Evolutionary conservation across 2,113 vertebrate genomes (phyloP), one percentile per base, ranked within the genome.

Genomic region (Aptenodytes forsteri): DNA sequence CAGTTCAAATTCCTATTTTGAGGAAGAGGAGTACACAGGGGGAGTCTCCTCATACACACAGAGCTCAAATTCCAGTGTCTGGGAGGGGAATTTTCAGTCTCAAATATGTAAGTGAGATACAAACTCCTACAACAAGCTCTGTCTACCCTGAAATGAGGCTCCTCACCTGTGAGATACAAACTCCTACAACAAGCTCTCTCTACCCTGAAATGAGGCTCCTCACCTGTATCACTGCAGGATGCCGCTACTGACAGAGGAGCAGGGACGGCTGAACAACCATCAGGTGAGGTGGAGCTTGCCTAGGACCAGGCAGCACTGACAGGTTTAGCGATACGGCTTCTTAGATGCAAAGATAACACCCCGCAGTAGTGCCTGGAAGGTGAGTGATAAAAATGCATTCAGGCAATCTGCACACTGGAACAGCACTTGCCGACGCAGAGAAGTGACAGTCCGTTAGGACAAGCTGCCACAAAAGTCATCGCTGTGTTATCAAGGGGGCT

Each of bases 231-330:
- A 7, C 55, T 9, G 20, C 47, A 55, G 62, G 62, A 14, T 16
- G 54, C 13, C 4, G 7, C 23, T 2, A 9, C 18, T 0, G 7
- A 40, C 1, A 7, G 26, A n/a, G 46, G 22, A 22, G 26, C 1
- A 3, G 50, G 59, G 36, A 50, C 2, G 6, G 38, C 17, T 2
- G 2, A 65, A 18, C 11, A 15, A 1, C 36, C 59, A 7, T 10
- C 44, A 8, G 78, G 18, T 32, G 55, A 3, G 38, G 11, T 1
- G 46, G 61, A 50, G 44, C 52, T 32, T 21, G 27, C 54, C 18
- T 8, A 2, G 78, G 36, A 21, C 14, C 11, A 13, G 21, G 59
- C 52, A 67, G 30, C 26, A 1, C 9, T 3, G 38, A 8, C 14
- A 15, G 26, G 13, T 66, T 82, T 7, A 50, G 69, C 52, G 14